Evolutionary conservation across 2,797 vertebrate species (phyloP).

Genomic region (Nannoperca australis): DNA sequence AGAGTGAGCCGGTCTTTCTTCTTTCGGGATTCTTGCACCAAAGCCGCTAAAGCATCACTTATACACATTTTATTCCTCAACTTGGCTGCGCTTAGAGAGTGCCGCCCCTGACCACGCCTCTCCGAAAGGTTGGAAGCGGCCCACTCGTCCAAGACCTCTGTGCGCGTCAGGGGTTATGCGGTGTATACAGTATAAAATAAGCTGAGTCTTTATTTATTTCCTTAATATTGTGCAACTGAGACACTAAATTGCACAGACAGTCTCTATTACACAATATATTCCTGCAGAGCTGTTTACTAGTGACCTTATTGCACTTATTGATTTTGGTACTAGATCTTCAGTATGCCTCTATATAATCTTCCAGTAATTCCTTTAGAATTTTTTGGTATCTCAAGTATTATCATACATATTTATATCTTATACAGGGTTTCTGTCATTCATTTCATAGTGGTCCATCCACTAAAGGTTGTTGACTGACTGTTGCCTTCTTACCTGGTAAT

Average conservation of each 20-base stretch:
- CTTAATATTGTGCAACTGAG: neutral
- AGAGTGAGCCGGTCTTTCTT: conserved; percentile 41
- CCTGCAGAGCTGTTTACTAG: neutral
- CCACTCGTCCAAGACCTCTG: conserved; percentile 29
- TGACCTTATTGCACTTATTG: neutral
- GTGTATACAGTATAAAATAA: neutral
- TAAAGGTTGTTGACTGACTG: neutral
- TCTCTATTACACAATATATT: neutral
- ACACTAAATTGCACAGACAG: neutral
- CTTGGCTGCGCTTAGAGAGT: conserved; percentile 64
- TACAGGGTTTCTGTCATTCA: neutral
- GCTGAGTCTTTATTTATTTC: neutral
- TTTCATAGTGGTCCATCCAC: neutral
- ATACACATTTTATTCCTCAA: conserved; percentile 84
- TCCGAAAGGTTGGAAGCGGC: conserved; percentile 48
- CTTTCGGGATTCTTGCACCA: conserved; percentile 65
- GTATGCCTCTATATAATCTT: neutral
- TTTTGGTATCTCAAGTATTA: neutral
- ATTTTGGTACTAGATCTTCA: neutral
- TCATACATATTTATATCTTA: neutral
- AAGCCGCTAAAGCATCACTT: conserved; percentile 80
- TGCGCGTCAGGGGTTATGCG: conserved; percentile 24
- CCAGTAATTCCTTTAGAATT: neutral
- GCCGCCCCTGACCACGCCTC: conserved; percentile 81
- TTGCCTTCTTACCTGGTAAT: conserved; percentile 8